These are phyloP conservation scores for Chironex yamaguchii DNA, from an alignment of 30 jellyfish, hydroid and myxozoan species.

Conservation along the genomic window DNA sequence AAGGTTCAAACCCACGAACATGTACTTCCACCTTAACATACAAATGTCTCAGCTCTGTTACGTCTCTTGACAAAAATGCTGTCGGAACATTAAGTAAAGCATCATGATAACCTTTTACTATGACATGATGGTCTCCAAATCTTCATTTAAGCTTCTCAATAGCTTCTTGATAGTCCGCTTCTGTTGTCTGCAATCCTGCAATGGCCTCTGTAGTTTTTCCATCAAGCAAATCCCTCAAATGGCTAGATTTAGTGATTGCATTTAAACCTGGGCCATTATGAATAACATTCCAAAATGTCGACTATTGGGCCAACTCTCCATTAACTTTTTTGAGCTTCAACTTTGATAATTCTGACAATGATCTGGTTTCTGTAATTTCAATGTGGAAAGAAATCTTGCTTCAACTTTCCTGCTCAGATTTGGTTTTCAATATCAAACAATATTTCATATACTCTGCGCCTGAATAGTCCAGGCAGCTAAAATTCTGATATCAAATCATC, in stretches of 20 bases:
- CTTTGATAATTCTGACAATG: not conserved
- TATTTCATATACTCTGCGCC: not conserved
- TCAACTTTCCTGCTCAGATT: not conserved
- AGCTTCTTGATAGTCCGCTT: constrained; percentile 23
- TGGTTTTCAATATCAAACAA: not conserved
- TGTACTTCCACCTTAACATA: constrained; percentile 18
- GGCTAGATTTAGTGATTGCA: constrained; percentile 23
- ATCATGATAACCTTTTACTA: constrained; percentile 20
- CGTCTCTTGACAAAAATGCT: not conserved
- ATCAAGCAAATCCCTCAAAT: constrained; percentile 14
- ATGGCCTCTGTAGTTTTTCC: constrained; percentile 22
- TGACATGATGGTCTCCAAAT: constrained; percentile 24
- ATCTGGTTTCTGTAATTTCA: not conserved
- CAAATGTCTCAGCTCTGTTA: not conserved
- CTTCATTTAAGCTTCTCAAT: not conserved
- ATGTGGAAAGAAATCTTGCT: not conserved
- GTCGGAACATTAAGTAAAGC: constrained; percentile 4
- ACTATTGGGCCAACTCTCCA: constrained; percentile 34
- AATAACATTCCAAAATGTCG: constrained; percentile 27
- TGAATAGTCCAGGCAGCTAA: no score
- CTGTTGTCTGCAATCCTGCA: constrained; percentile 30
- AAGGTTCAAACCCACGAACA: constrained; percentile 19
- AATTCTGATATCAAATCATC: no score
- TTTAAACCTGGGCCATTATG: not conserved
- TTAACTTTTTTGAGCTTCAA: not conserved